A percentile compares a stretch with the other conserved stretches of the same genome.
These are phyloP conservation scores for Hyperoplus immaculatus DNA, from an alignment of 2,797 vertebrate species.

Conservation along the genomic window DNA sequence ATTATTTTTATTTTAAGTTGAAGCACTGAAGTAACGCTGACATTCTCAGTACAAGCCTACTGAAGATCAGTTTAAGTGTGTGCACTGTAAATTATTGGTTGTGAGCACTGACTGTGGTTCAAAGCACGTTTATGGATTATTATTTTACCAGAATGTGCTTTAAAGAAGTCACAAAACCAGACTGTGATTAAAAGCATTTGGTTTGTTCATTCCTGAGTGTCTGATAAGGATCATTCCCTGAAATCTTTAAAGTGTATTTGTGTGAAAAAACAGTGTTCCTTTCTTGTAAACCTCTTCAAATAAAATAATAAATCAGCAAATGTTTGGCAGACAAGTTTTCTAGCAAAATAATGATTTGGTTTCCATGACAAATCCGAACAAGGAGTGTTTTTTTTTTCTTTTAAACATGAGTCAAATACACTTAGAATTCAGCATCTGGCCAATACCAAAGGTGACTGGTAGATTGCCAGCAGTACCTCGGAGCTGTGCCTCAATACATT, in stretches of 20 bases:
- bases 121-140: neutral
- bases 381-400: neutral
- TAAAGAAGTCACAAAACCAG: neutral
- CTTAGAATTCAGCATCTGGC: neutral
- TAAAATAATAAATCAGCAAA: neutral
- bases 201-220: neutral
- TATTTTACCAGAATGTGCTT: neutral
- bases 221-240: neutral
- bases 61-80: no score
- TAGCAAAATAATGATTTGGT: neutral
- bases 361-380: neutral
- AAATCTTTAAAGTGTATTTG: neutral
- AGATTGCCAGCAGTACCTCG: neutral
- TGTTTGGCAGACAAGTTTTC: neutral
- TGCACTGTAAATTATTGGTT: neutral
- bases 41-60: neutral
- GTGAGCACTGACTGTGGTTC: neutral
- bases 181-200: neutral
- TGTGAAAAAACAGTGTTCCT: neutral
- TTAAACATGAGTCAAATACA: conserved; percentile 6
- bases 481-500: conserved; percentile 10
- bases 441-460: neutral
- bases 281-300: neutral
- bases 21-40: neutral
- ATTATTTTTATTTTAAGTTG: neutral